Percentiles rank a stretch among this genome's conserved stretches.
phyloP scores from a whole-genome alignment of 2,113 vertebrate genomes.

The Lepus americanus region DNA sequence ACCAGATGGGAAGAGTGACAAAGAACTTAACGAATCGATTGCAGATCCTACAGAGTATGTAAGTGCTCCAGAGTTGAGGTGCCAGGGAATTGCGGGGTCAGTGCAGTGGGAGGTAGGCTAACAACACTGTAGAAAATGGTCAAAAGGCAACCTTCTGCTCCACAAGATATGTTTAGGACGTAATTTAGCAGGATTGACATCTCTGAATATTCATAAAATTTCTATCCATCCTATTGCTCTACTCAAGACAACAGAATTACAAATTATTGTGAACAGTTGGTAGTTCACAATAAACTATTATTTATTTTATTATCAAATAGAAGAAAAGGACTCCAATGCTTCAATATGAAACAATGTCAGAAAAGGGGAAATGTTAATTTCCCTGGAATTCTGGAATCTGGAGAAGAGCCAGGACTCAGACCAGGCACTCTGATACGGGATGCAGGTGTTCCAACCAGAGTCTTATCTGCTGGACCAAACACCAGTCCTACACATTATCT shows the following conservation, averaged over 20 bases:
- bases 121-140: not conserved
- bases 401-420: too few relatives aligned
- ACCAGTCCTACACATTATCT: too few relatives aligned
- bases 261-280: not conserved
- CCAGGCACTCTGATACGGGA: too few relatives aligned
- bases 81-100: not conserved
- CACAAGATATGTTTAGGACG: not conserved
- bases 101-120: too few relatives aligned
- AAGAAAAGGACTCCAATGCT: too few relatives aligned
- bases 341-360: too few relatives aligned
- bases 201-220: not conserved
- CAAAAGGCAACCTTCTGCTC: not conserved
- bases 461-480: too few relatives aligned
- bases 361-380: too few relatives aligned
- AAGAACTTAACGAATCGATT: not conserved
- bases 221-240: not conserved
- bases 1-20: not conserved
- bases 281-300: too few relatives aligned
- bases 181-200: not conserved
- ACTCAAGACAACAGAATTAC: not conserved
- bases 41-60: not conserved
- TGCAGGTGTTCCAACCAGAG: too few relatives aligned
- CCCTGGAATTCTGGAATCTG: too few relatives aligned
- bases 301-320: too few relatives aligned
- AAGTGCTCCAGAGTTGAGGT: not conserved